These are phyloP conservation scores for Zingel zingel DNA, from an alignment of 2,113 vertebrate species.

Conservation along the genomic window DNA sequence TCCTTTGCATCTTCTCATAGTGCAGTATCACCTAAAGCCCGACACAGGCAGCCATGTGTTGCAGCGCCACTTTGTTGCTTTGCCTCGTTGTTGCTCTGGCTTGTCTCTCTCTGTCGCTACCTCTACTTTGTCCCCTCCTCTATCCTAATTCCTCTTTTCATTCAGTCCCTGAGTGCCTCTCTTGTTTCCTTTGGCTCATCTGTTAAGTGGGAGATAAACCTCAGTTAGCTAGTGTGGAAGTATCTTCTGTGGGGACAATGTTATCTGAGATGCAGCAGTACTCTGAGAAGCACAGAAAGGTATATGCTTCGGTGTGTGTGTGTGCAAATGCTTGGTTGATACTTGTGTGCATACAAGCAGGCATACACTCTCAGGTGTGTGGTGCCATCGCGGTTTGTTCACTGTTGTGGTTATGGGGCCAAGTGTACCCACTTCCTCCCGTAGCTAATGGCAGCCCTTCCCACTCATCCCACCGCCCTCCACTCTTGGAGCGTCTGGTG, in stretches of 20 bases:
- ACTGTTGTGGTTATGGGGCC: slow-evolving; percentile 52
- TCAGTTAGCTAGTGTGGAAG: slow-evolving; percentile 73
- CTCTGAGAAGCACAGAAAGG: slow-evolving; percentile 53
- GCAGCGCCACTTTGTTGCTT: slow-evolving; percentile 21
- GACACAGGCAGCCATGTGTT: slow-evolving; percentile 2
- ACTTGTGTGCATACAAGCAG: slow-evolving; percentile 4
- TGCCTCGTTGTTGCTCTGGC: slow-evolving; percentile 17
- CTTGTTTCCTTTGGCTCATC: slow-evolving; percentile 77
- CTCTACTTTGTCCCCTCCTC: slow-evolving; percentile 33
- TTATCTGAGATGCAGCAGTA: slow-evolving; percentile 71
- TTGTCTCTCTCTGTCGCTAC: neutral
- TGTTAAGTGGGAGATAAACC: slow-evolving; percentile 80
- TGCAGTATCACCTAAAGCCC: slow-evolving; percentile 11
- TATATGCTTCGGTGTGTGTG: slow-evolving; percentile 9
- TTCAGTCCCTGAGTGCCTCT: slow-evolving; percentile 72
- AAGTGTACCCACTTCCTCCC: slow-evolving; percentile 60
- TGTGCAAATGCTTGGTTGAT: neutral
- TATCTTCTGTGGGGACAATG: slow-evolving; percentile 72
- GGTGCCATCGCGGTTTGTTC: slow-evolving; percentile 60
- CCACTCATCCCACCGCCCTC: slow-evolving; percentile 22
- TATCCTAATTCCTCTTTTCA: slow-evolving; percentile 6
- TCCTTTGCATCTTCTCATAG: neutral
- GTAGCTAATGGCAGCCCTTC: slow-evolving; percentile 55
- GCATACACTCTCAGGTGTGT: slow-evolving; percentile 47
- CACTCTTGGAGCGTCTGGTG: slow-evolving; percentile 38